Conservation (phyloP, 2,888 invertebrate genomes). For the Pinctada fucata region DNA sequence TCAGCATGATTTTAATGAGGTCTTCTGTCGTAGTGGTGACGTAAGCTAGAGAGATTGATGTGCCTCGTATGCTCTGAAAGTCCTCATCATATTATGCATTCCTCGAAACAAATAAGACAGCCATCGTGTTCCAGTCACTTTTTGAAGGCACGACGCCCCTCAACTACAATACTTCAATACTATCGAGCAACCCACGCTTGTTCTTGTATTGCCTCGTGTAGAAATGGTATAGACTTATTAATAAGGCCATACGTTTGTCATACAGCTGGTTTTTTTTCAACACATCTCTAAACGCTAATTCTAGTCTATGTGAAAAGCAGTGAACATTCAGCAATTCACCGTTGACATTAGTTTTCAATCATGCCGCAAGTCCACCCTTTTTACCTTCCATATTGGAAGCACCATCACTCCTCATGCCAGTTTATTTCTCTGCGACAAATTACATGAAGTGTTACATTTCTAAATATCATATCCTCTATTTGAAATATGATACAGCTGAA, state of each 20-base stretch:
- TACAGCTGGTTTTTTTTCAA: slow-evolving; percentile 27
- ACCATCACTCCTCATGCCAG: slow-evolving; percentile 13
- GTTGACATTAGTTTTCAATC: slow-evolving; percentile 11
- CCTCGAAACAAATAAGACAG: slow-evolving; percentile 4
- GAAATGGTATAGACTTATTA: slow-evolving; percentile 42
- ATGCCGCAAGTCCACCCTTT: slow-evolving; percentile 9
- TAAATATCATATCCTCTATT: background rate
- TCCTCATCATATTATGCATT: slow-evolving; percentile 6
- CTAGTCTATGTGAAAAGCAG: slow-evolving; percentile 41
- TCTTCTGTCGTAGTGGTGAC: slow-evolving; percentile 14
- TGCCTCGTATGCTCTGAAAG: slow-evolving; percentile 1
- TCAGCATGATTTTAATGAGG: slow-evolving; percentile 5
- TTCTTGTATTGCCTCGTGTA: slow-evolving; percentile 41
- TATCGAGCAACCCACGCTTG: slow-evolving; percentile 26
- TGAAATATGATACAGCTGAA: background rate
- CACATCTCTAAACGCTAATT: slow-evolving; percentile 37
- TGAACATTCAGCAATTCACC: slow-evolving; percentile 27
- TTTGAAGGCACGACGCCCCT: slow-evolving; percentile 13
- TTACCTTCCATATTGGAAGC: slow-evolving; percentile 20
- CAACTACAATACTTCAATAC: background rate
- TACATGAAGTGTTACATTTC: background rate
- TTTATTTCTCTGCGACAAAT: slow-evolving; percentile 17
- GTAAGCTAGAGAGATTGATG: slow-evolving; percentile 9
- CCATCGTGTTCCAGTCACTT: slow-evolving; percentile 24
- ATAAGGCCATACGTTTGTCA: slow-evolving; percentile 42